Conservation (phyloP, 2,113 vertebrate species). For the Protobothrops mucrosquamatus region DNA sequence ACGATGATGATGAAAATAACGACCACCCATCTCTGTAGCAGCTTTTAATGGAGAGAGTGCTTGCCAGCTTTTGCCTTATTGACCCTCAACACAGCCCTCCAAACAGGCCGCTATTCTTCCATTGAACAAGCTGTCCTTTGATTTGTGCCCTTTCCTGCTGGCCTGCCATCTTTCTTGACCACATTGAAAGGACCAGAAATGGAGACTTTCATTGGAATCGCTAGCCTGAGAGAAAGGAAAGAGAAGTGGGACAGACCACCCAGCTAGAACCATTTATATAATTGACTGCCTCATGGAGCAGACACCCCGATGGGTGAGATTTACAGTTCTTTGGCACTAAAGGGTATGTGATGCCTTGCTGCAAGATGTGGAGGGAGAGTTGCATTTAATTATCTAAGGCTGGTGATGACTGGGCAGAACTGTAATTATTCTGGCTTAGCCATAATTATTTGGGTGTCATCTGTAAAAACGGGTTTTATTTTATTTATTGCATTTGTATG, state of each 20-base stretch:
- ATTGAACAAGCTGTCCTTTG: neutral
- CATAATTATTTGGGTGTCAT: neutral
- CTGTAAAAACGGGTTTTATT: neutral
- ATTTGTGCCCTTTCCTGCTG: constrained; percentile 12
- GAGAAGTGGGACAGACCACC: constrained; percentile 32
- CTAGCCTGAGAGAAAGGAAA: neutral
- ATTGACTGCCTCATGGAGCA: neutral
- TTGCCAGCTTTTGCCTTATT: neutral
- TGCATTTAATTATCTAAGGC: neutral
- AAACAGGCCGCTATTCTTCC: constrained; percentile 11
- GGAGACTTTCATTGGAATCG: constrained; percentile 15
- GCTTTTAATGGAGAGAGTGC: neutral
- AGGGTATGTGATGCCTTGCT: neutral
- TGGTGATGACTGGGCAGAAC: rapidly evolving
- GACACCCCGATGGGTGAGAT: constrained; percentile 36
- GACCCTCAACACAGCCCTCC: neutral
- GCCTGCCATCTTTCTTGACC: constrained; percentile 15
- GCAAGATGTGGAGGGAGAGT: neutral
- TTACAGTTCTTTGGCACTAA: constrained; percentile 3
- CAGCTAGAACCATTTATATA: constrained; percentile 25
- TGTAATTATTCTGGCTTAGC: neutral
- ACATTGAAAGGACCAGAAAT: constrained; percentile 44
- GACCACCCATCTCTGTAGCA: neutral
- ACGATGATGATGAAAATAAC: too few species aligned
- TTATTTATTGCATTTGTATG: neutral